Base-by-base conservation (phyloP, 1,140 invertebrate species). In the Diabrotica virgifera region DNA sequence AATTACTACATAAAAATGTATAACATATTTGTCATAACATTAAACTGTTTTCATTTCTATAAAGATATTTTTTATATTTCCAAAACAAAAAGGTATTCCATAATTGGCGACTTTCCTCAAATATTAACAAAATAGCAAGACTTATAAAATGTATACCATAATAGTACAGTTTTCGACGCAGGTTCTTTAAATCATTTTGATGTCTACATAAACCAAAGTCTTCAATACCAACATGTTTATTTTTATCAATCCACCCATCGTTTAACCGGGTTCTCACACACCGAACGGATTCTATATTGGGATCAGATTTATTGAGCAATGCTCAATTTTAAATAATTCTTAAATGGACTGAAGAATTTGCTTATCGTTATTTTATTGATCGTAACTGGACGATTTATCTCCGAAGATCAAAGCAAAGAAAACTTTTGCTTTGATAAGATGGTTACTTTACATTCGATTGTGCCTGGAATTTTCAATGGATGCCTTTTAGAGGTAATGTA, bases 341-440 rank as follows among this genome's bases (percentile, higher is more conserved):
- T 60, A 60, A 40, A 60, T 52, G 59, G 59, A 40, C 36, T 12
- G 13, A 36, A 46, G 59, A 60, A 60, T 60, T 60, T 60, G 59
- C 59, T 60, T 60, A 60, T 60, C 59, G 59, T 60, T 60, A 60
- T 60, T 60, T 60, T 60, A 60, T 60, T 60, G 59, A 60, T 60
- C 40, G 40, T 52, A 60, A 52, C 59, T 9, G 13, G 50, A 52
- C n/a, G 24, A 60, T 60, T 60, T 60, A 60, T 60, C 50, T 46
- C 36, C 12, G 14, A 38, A 60, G 40, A 60, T 60, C 59, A 24
- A 59, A 0, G 40, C n/a, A 11, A 51, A 24, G 50, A 50, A 14
- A 51, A 14, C 9, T 13, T n/a, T 9, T 52, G 13, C 6, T 5
- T n/a, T 24, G 59, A 60, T 60, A 36, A 37, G 14, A 38, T 0